Evolutionary conservation across 2,797 vertebrate genomes (phyloP), one percentile per base, ranked within the genome.

Genomic region (Acanthiza pusilla): DNA sequence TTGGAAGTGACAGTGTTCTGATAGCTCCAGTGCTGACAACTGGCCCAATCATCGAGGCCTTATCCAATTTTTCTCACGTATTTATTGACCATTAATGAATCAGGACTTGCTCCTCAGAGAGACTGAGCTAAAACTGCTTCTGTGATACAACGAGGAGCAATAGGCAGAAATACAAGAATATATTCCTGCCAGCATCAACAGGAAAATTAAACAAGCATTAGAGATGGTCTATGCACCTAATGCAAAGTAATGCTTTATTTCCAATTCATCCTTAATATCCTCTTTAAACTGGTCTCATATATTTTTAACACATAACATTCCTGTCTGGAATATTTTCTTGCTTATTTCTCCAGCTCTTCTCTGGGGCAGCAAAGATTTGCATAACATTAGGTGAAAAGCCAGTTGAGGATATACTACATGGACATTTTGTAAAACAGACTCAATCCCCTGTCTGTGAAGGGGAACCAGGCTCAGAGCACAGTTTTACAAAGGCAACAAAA

Each of bases 371-470:
- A 62, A 79, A 70, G 34, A 86, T 96, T 96, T 95, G 57, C 43
- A 63, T 93, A 91, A 84, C 32, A 32, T 78, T 84, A 89, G 71
- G 89, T 96, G 74, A 85, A 82, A 97, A 94, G 88, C 95, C 78
- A 57, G 17, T 6, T 62, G 88, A 89, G 84, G 66, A 66, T 87
- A 48, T 17, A 57, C 58, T 77, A 63, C 43, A 62, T 13, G 38
- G 53, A 85, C 54, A 62, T 84, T 93, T 78, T 95, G 68, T 95
- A 80, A 70, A 95, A 74, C 57, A 73, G 61, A 92, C 79, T 94
- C 55, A 88, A 88, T 91, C n/a, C 57, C 83, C 84, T 54, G 70
- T 47, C 38, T 66, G 38, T 92, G 91, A 95, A 92, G 75, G n/a
- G 65, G 93, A 90, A 42, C 36, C 58, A 84, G 65, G 82, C 77